Evolutionary conservation across 2,797 vertebrate species (phyloP).

Genomic region (Gadopsis bispinosus): DNA sequence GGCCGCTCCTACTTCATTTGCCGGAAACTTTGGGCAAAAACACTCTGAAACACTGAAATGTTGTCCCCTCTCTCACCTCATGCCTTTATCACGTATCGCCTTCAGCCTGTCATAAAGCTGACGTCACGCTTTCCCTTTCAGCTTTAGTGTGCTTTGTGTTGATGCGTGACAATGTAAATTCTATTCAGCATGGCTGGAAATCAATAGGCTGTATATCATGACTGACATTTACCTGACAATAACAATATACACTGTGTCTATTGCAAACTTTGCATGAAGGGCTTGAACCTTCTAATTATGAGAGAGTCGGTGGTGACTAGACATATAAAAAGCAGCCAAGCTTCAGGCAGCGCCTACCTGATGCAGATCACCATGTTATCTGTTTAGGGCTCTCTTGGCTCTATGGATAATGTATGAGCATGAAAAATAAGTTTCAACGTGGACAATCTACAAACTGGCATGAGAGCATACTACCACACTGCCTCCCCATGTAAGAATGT

Average conservation of each 20-base stretch:
- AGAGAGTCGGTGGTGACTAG: neutral
- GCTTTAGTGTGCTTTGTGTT: constrained; percentile 29
- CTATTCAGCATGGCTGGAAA: constrained; percentile 37
- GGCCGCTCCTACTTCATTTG: constrained; percentile 7
- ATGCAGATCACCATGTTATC: constrained; percentile 26
- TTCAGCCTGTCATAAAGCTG: constrained; percentile 43
- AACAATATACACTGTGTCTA: constrained; percentile 32
- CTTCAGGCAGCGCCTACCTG: neutral
- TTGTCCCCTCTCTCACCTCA: neutral
- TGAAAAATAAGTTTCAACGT: neutral
- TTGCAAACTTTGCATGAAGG: constrained; percentile 51
- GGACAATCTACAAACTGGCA: neutral
- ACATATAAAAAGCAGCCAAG: constrained; percentile 28
- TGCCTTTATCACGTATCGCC: constrained; percentile 30
- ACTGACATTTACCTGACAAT: constrained; percentile 50
- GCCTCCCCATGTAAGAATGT: constrained; percentile 5
- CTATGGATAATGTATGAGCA: neutral
- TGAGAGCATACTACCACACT: neutral
- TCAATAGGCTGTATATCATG: constrained; percentile 47
- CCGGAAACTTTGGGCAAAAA: constrained; percentile 9
- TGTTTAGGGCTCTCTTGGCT: neutral
- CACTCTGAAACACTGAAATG: too few species aligned
- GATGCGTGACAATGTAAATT: constrained; percentile 48
- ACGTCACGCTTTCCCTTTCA: constrained; percentile 29
- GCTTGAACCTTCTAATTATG: constrained; percentile 25